Evolutionary conservation across 1,140 invertebrate genomes (phyloP).

Genomic region (Rhizoglyphus robini): DNA sequence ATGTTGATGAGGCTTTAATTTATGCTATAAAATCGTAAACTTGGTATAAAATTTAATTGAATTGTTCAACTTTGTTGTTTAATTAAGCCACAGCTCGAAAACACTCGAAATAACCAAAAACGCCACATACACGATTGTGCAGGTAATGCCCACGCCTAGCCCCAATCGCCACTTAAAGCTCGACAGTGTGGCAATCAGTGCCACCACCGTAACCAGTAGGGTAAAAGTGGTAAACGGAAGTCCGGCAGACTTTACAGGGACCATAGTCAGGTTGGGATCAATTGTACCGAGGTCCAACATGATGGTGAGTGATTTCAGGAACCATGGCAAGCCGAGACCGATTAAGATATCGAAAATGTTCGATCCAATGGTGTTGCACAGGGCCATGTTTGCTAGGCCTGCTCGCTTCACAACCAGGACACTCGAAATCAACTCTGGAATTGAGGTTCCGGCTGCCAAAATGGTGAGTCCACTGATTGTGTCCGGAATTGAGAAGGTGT

Average conservation of each 20-base stretch:
- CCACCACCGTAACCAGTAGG: constrained; percentile 24
- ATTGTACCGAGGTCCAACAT: not conserved
- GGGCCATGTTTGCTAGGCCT: constrained; percentile 48
- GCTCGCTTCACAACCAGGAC: constrained; percentile 25
- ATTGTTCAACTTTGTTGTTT: too few relatives aligned
- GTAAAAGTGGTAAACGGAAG: constrained; percentile 27
- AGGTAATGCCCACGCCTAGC: constrained; percentile 24
- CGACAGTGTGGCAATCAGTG: constrained; percentile 24
- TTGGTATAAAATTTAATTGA: too few relatives aligned
- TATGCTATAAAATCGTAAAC: too few relatives aligned
- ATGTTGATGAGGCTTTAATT: too few relatives aligned
- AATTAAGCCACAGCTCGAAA: not conserved
- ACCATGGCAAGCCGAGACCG: constrained; percentile 66
- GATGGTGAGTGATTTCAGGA: constrained; percentile 50
- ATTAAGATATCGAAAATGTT: constrained; percentile 70
- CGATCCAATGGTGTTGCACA: constrained; percentile 66
- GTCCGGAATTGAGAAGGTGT: constrained; percentile 27
- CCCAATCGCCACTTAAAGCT: constrained; percentile 26
- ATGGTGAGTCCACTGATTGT: constrained; percentile 28
- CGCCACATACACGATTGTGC: constrained; percentile 21
- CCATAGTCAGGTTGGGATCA: constrained; percentile 1
- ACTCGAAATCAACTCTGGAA: constrained; percentile 27
- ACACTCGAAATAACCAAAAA: constrained; percentile 7
- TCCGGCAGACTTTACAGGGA: constrained; percentile 24
- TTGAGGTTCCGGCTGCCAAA: constrained; percentile 28